phyloP scores from a whole-genome alignment of 2,113 vertebrate species.

The Apodemus speciosus region DNA sequence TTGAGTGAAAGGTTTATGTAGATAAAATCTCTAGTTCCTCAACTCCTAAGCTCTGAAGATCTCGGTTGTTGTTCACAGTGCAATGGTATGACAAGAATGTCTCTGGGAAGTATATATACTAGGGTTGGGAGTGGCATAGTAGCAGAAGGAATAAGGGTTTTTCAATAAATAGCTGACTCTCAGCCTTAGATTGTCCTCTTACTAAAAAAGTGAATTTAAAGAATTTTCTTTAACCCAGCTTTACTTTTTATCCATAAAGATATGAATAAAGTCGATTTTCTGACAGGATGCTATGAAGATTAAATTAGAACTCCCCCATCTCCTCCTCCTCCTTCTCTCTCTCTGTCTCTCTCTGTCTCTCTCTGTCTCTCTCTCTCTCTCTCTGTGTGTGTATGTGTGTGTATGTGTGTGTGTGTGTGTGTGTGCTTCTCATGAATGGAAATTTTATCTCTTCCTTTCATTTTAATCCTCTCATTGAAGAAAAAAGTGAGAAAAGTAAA shows the following conservation, averaged over 20 bases:
- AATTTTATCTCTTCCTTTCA: neutral
- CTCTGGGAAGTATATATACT: neutral
- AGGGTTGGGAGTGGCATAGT: neutral
- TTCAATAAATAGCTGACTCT: neutral
- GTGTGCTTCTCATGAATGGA: neutral
- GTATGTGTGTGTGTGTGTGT: neutral
- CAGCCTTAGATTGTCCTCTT: neutral
- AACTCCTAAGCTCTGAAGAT: neutral
- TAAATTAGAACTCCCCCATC: neutral
- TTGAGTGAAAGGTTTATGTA: neutral
- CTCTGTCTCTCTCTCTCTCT: neutral
- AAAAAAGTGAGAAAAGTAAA: neutral
- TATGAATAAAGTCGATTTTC: neutral
- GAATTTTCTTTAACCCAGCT: neutral
- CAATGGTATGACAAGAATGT: neutral
- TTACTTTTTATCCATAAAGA: neutral
- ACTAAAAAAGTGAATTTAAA: neutral
- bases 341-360: too few relatives aligned
- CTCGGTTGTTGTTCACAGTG: neutral
- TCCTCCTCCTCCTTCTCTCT: too few relatives aligned
- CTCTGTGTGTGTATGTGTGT: neutral
- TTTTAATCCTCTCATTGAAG: neutral
- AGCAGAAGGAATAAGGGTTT: neutral
- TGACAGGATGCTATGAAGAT: neutral
- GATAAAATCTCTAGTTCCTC: neutral